Evolutionary conservation across 2,797 vertebrate genomes (phyloP).

Genomic region (Rhinogobio ventralis): DNA sequence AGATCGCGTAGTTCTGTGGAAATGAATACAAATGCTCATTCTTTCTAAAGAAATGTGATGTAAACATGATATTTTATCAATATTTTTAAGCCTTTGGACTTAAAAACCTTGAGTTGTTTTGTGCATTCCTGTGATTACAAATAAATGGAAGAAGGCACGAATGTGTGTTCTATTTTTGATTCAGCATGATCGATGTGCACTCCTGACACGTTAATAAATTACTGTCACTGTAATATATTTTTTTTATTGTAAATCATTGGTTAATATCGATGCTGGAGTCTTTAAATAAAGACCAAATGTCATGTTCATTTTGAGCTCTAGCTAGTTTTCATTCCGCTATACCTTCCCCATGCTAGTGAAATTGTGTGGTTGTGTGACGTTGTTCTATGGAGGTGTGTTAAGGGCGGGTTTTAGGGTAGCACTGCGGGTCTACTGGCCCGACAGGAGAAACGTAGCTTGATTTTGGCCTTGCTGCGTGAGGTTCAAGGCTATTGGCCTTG

Average conservation of each 20-base stretch:
- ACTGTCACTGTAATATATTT: neutral
- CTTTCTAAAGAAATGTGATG: neutral
- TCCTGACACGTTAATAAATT: neutral
- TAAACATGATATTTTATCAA: neutral
- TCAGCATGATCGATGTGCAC: neutral
- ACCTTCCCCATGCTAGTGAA: neutral
- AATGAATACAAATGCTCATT: neutral
- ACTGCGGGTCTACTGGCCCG: neutral
- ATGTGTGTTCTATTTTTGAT: neutral
- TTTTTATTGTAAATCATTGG: neutral
- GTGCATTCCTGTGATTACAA: neutral
- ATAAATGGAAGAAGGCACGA: neutral
- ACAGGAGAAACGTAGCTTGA: neutral
- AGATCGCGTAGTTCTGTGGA: neutral
- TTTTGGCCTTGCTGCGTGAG: neutral
- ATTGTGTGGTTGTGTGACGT: neutral
- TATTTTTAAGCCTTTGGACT: neutral
- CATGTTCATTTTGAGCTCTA: neutral
- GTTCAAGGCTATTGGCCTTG: neutral
- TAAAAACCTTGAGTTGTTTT: neutral
- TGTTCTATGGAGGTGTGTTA: neutral
- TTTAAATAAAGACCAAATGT: neutral
- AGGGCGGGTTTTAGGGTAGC: neutral
- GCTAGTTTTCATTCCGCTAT: neutral
- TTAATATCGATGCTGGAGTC: neutral